These are phyloP conservation scores for Argyrosomus regius DNA, from an alignment of 2,797 vertebrate species.

Conservation along the genomic window DNA sequence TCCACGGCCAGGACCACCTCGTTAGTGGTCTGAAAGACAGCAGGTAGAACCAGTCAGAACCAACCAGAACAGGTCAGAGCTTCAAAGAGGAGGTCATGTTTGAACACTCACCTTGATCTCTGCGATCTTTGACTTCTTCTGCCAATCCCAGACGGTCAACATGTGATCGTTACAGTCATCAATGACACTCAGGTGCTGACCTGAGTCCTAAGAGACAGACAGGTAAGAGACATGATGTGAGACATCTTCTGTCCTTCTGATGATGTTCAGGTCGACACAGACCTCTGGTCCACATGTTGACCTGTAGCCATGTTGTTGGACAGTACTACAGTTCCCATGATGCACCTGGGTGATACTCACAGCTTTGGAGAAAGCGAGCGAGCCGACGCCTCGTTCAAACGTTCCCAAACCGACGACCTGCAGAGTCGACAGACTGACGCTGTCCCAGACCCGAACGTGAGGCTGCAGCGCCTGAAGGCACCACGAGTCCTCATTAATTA, in stretches of 20 bases:
- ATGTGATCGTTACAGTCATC: slow-evolving; percentile 99
- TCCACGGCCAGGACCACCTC: slow-evolving; percentile 96
- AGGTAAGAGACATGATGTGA: background rate
- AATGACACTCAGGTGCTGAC: slow-evolving; percentile 94
- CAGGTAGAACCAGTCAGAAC: background rate
- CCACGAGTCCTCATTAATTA: background rate
- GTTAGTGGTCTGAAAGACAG: slow-evolving; percentile 90
- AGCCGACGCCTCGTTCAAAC: slow-evolving; percentile 97
- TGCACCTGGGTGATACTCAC: slow-evolving; percentile 83
- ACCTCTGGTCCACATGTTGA: background rate
- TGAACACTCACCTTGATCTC: slow-evolving; percentile 91
- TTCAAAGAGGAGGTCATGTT: too few species aligned
- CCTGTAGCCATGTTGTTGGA: too few species aligned
- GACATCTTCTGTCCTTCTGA: background rate
- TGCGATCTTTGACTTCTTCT: slow-evolving; percentile 94
- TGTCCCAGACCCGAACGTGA: slow-evolving; percentile 97
- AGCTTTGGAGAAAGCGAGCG: slow-evolving; percentile 96
- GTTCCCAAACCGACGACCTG: slow-evolving; percentile 94
- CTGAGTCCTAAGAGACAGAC: slow-evolving; percentile 89
- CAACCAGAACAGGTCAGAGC: background rate
- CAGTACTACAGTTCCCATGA: slow-evolving; percentile 19
- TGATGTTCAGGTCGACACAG: too few species aligned
- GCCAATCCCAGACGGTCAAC: slow-evolving; percentile 98
- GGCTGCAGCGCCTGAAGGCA: slow-evolving; percentile 90
- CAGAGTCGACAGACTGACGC: slow-evolving; percentile 92